These are phyloP conservation scores for Melanerpes aurifrons DNA, from an alignment of 2,113 vertebrate species.

Conservation along the genomic window DNA sequence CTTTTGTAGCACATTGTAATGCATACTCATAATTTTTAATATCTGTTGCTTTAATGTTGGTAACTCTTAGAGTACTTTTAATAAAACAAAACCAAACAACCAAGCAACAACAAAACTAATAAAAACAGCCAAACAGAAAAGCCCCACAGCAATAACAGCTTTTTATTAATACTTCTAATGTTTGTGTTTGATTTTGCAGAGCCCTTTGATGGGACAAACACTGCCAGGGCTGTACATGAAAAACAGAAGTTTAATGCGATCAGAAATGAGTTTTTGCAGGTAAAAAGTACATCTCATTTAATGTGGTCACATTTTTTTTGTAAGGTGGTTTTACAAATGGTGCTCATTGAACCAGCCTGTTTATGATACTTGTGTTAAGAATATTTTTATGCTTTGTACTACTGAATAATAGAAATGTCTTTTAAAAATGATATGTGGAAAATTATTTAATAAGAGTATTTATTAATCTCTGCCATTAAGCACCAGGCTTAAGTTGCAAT, in stretches of 20 bases:
- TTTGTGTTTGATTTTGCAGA: conserved; percentile 78
- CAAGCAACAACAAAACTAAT: background rate
- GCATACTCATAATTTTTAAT: background rate
- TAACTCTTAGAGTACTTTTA: background rate
- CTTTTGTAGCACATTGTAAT: background rate
- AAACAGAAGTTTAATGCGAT: conserved; percentile 90
- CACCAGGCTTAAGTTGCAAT: background rate
- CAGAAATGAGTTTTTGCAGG: conserved; percentile 85
- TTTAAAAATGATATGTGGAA: background rate
- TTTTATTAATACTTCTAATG: background rate
- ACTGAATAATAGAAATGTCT: background rate
- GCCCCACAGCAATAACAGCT: too few relatives aligned
- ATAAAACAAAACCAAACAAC: background rate
- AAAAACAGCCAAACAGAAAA: too few relatives aligned
- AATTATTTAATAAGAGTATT: background rate
- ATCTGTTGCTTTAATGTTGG: background rate
- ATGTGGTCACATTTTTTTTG: background rate
- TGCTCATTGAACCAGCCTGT: background rate
- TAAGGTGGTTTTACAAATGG: background rate
- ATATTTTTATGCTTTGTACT: background rate
- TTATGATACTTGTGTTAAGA: background rate
- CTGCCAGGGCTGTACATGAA: conserved; percentile 94
- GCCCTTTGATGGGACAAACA: conserved; percentile 94
- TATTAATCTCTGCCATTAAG: background rate
- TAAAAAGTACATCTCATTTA: conserved; percentile 60